Evolutionary conservation across 2,888 invertebrate genomes (phyloP).

Genomic region (Chrysomela aeneicollis): DNA sequence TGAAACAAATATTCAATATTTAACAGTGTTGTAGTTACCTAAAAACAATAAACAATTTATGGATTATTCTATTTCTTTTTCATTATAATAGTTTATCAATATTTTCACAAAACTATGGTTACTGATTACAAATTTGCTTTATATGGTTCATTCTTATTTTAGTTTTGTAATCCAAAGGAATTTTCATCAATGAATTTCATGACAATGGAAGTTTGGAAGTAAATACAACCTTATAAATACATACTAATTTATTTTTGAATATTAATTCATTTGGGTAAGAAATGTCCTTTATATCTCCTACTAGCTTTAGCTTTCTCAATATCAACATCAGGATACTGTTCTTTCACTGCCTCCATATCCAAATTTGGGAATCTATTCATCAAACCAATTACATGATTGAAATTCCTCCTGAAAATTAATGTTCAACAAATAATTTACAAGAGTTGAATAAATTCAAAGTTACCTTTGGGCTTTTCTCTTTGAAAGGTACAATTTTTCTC

Average conservation of each 20-base stretch:
- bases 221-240: background rate
- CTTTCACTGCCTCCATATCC: constrained; percentile 73
- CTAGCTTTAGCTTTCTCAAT: constrained; percentile 70
- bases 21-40: constrained; percentile 32
- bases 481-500: constrained; percentile 71
- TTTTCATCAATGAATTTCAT: no score
- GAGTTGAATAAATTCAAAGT: background rate
- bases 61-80: background rate
- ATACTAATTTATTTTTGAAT: constrained; percentile 12
- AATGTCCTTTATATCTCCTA: constrained; percentile 62
- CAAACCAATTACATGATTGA: constrained; percentile 73
- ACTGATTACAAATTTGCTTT: no score
- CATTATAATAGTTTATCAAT: no score
- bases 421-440: background rate
- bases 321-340: constrained; percentile 79
- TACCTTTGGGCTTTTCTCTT: constrained; percentile 68
- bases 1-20: constrained; percentile 18
- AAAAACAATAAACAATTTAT: constrained; percentile 20
- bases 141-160: no score
- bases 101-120: no score
- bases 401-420: constrained; percentile 64
- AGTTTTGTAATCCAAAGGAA: no score
- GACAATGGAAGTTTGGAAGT: no score
- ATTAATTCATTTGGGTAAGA: constrained; percentile 43
- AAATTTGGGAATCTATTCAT: constrained; percentile 80